Conservation (phyloP, 2,888 invertebrate genomes). For the Oxystoma pomonae region DNA sequence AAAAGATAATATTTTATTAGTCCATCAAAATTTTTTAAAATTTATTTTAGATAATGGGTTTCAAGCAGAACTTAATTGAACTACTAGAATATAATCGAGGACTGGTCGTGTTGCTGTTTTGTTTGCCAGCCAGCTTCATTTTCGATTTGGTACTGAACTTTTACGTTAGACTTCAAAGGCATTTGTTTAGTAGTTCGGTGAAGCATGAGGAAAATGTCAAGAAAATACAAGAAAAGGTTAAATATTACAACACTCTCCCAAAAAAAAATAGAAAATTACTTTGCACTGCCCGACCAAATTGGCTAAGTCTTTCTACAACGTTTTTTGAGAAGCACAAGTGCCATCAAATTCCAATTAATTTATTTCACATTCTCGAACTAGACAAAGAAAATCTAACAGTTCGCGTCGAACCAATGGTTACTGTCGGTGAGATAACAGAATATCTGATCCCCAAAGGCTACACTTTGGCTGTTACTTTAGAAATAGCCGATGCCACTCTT, state of each 20-base stretch:
- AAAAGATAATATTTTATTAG: no score
- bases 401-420: conserved; percentile 64
- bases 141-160: conserved; percentile 51
- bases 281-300: conserved; percentile 65
- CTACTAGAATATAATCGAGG: conserved; percentile 61
- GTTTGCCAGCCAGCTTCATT: conserved; percentile 63
- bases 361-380: conserved; percentile 59
- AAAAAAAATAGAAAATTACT: conserved; percentile 51
- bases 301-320: conserved; percentile 63
- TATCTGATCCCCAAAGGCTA: conserved; percentile 62
- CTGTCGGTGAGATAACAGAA: conserved; percentile 61
- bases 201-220: conserved; percentile 50
- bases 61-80: conserved; percentile 42
- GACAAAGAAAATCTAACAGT: conserved; percentile 56
- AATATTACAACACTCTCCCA: conserved; percentile 53
- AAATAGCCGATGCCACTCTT: conserved; percentile 64
- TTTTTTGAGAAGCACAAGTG: conserved; percentile 63
- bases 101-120: conserved; percentile 60
- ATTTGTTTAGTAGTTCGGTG: conserved; percentile 43
- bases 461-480: conserved; percentile 64
- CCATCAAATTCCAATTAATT: conserved; percentile 59
- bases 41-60: no score
- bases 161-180: conserved; percentile 44
- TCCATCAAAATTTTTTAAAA: no score
- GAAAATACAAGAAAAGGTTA: conserved; percentile 52